Conservation (phyloP, 2,113 vertebrate species). For the Rhinolophus sinicus region DNA sequence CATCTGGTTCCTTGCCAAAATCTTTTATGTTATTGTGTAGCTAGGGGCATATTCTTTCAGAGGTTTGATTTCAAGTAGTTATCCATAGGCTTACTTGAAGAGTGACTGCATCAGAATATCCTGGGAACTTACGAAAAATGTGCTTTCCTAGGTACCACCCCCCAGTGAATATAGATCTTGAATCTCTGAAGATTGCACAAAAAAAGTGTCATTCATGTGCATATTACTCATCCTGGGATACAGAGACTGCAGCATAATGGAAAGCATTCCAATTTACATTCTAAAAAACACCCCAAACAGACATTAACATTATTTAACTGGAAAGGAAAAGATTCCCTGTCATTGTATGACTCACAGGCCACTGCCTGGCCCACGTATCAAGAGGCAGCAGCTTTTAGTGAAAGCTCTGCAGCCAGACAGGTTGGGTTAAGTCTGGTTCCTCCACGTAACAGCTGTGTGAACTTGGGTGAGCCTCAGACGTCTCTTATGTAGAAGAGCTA, state of each 20-base stretch:
- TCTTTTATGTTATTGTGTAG: not conserved
- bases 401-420: not conserved
- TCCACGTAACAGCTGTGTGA: not conserved
- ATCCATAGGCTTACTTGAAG: not conserved
- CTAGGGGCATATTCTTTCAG: not conserved
- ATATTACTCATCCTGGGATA: not conserved
- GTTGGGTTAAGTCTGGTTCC: not conserved
- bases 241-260: not conserved
- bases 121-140: not conserved
- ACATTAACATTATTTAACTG: constrained; percentile 13
- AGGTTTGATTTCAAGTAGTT: not conserved
- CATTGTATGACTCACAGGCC: not conserved
- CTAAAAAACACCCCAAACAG: not conserved
- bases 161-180: constrained; percentile 16
- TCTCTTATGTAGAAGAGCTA: not conserved
- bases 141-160: not conserved
- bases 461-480: not conserved
- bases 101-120: not conserved
- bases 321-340: not conserved
- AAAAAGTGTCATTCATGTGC: not conserved
- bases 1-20: constrained; percentile 64
- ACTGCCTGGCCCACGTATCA: not conserved
- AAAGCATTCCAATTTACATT: not conserved
- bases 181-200: not conserved
- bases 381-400: not conserved